Evolutionary conservation across 1,140 invertebrate genomes (phyloP).

Genomic region (Onthophagus taurus): DNA sequence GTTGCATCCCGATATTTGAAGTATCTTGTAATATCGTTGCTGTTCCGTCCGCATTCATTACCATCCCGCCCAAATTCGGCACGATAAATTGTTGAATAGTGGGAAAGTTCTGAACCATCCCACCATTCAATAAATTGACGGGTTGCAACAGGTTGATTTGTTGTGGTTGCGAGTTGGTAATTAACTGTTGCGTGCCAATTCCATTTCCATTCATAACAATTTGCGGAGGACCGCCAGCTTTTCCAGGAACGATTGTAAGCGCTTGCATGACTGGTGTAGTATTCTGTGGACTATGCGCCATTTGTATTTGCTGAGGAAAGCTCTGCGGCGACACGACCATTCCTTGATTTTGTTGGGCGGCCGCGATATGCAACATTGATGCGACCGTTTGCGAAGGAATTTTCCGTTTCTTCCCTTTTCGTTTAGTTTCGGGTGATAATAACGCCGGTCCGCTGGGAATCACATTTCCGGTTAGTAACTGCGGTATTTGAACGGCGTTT

Average conservation of each 20-base stretch:
- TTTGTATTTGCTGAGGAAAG: constrained; percentile 55
- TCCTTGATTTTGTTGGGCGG: constrained; percentile 36
- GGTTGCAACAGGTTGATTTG: constrained; percentile 72
- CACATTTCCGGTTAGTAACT: constrained; percentile 55
- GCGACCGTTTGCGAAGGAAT: constrained; percentile 58
- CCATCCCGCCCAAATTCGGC: constrained; percentile 55
- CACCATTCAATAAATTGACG: constrained; percentile 66
- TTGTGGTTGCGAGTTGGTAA: constrained; percentile 58
- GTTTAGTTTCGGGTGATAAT: constrained; percentile 60
- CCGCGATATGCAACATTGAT: constrained; percentile 63
- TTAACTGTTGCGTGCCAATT: constrained; percentile 53
- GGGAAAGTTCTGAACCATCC: constrained; percentile 66
- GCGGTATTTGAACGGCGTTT: constrained; percentile 55
- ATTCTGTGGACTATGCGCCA: constrained; percentile 49
- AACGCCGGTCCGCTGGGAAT: constrained; percentile 46
- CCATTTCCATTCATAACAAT: constrained; percentile 62
- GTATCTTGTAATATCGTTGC: constrained; percentile 67
- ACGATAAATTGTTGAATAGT: constrained; percentile 75
- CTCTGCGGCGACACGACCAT: constrained; percentile 41
- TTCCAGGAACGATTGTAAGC: constrained; percentile 64
- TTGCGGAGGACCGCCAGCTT: constrained; percentile 57
- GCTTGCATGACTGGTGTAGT: constrained; percentile 60
- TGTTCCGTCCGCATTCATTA: constrained; percentile 39
- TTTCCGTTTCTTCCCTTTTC: constrained; percentile 66
- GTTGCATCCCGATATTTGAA: constrained; percentile 56